Evolutionary conservation across 2,888 invertebrate species (phyloP).

Genomic region (Cataglyphis cursor): DNA sequence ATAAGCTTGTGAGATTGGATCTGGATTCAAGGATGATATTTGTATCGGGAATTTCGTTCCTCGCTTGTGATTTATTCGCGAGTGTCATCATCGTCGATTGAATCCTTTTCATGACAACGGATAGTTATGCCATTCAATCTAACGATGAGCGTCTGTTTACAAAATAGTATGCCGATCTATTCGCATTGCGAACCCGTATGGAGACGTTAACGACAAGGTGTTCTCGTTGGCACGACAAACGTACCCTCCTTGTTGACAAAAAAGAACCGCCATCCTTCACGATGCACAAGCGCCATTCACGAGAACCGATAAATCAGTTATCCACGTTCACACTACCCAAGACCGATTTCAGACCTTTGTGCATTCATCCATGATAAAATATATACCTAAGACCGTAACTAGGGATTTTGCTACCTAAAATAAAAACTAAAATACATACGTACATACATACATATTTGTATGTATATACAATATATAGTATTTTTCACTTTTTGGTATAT

Average conservation of each 20-base stretch:
- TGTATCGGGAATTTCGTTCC: constrained; percentile 2
- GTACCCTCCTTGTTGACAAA: constrained; percentile 48
- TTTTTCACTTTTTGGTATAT: not conserved
- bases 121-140: constrained; percentile 19
- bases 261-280: constrained; percentile 25
- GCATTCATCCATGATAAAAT: constrained; percentile 34
- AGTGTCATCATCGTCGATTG: constrained; percentile 15
- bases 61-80: constrained; percentile 13
- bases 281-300: constrained; percentile 53
- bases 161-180: constrained; percentile 27
- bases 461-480: too few relatives aligned
- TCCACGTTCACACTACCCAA: constrained; percentile 52
- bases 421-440: not conserved
- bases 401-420: constrained; percentile 32
- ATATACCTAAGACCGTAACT: constrained; percentile 25
- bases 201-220: constrained; percentile 35
- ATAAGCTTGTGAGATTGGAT: constrained; percentile 21
- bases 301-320: constrained; percentile 52
- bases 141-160: constrained; percentile 33
- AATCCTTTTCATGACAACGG: constrained; percentile 23
- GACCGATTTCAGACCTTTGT: constrained; percentile 37
- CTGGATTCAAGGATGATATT: constrained; percentile 35
- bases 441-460: too few relatives aligned
- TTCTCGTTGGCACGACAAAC: constrained; percentile 21
- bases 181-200: constrained; percentile 29